Conservation (phyloP, 2,797 vertebrate species). For the Oreochromis mossambicus region DNA sequence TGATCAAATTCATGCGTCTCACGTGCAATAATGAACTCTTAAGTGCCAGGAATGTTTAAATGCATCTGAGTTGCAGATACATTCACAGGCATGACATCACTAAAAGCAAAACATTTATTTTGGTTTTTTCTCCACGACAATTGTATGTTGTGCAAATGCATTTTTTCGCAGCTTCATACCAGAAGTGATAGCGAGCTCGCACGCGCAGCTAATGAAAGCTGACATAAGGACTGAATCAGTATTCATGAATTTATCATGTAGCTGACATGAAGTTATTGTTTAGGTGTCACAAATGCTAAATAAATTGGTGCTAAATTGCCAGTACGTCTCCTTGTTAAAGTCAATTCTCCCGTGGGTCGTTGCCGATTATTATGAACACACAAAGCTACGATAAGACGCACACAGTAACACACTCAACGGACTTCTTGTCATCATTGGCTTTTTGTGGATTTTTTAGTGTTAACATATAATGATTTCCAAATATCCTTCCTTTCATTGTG, state of each 20-base stretch:
- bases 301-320: conserved; percentile 3
- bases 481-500: conserved; percentile 51
- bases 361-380: neutral
- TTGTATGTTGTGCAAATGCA: neutral
- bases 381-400: neutral
- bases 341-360: neutral
- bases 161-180: neutral
- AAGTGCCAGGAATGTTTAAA: neutral
- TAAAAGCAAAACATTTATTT: neutral
- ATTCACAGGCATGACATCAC: neutral
- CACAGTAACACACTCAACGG: neutral
- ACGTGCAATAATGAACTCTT: neutral
- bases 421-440: neutral
- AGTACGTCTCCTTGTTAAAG: neutral
- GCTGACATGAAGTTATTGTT: conserved; percentile 33
- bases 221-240: conserved; percentile 25
- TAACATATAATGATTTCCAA: conserved; percentile 41
- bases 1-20: neutral
- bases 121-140: neutral
- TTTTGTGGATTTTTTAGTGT: conserved; percentile 39
- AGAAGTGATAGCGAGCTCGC: neutral
- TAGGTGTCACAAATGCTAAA: conserved; percentile 1
- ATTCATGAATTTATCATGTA: conserved; percentile 35
- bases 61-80: neutral
- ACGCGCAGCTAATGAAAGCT: conserved; percentile 18